These are phyloP conservation scores for Tridacna gigas DNA, from an alignment of 2,888 invertebrate species.

Conservation along the genomic window DNA sequence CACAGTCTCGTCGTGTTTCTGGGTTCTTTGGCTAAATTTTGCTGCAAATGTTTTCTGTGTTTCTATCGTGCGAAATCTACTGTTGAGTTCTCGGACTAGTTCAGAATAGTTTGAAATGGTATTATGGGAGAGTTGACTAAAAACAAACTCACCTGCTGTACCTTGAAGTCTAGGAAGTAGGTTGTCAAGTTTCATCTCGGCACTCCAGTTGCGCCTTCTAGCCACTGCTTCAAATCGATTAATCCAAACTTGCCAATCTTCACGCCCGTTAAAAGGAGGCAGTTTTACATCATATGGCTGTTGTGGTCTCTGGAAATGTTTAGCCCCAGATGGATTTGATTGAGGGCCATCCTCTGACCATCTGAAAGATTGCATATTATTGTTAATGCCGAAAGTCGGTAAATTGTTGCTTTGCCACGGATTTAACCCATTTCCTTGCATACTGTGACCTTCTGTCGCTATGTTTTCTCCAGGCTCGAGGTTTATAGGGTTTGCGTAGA, in stretches of 20 bases:
- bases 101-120: constrained; percentile 18
- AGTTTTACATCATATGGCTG: constrained; percentile 5
- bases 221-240: constrained; percentile 45
- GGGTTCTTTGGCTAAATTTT: constrained; percentile 47
- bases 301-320: no score
- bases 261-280: constrained; percentile 45
- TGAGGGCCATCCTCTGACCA: no score
- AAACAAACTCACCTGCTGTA: constrained; percentile 56
- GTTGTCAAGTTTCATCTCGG: constrained; percentile 41
- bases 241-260: constrained; percentile 55
- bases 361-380: no score
- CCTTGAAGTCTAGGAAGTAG: constrained; percentile 52
- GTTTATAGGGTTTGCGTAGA: no score
- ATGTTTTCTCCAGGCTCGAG: no score
- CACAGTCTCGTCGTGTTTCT: constrained; percentile 36
- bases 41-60: constrained; percentile 46
- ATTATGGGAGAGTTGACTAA: constrained; percentile 30
- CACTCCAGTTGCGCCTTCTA: constrained; percentile 25
- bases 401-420: no score
- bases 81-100: constrained; percentile 47
- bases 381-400: no score
- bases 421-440: no score
- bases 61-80: constrained; percentile 52
- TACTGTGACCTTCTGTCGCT: no score
- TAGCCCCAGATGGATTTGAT: no score